Evolutionary conservation across 2,888 invertebrate genomes (phyloP), one percentile per base, ranked within the genome.

Genomic region (Himalopsyche kuldschensis): DNA sequence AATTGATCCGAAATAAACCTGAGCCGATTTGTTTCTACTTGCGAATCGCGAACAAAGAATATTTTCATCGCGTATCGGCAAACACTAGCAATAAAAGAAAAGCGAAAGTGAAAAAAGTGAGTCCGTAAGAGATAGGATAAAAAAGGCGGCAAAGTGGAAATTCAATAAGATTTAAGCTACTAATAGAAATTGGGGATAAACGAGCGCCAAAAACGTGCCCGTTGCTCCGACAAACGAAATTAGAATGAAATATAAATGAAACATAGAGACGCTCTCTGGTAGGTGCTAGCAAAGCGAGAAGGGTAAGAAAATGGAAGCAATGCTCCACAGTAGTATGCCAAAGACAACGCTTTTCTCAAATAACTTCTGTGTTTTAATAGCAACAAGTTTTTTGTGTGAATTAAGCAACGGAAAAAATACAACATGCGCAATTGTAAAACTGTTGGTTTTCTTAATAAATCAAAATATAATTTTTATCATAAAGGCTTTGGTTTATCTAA

Each of bases 171-270:
- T 86, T 86, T 86, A 86, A 84, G 83, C 83, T 85, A 86, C 85
- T 85, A 85, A 86, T 85, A 86, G 84, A 86, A 86, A 86, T 86
- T 86, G 84, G 84, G 86, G 84, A 86, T 85, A 82, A 85, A 86
- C 85, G 86, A 82, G 84, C 84, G 77, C 30, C 77, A 82, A 10
- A 82, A 69, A 85, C 84, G 85, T 84, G 85, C 81, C 84, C 82
- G 82, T 69, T 84, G 80, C 82, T 82, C 82, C 82, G 76, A 89
- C 89, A 89, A 90, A 90, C 89, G 89, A 90, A 91, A 91, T 91
- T 91, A 90, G 90, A 90, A 90, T 90, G 89, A 90, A 90, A 90
- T 90, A 90, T 90, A 91, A 91, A 83, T 81, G 81, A 83, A 83
- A 83, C 81, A 83, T 78, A 77, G 41, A 77, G 77, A 46, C 47